Evolutionary conservation across 2,113 vertebrate genomes (phyloP).

Genomic region (Ellobius talpinus): DNA sequence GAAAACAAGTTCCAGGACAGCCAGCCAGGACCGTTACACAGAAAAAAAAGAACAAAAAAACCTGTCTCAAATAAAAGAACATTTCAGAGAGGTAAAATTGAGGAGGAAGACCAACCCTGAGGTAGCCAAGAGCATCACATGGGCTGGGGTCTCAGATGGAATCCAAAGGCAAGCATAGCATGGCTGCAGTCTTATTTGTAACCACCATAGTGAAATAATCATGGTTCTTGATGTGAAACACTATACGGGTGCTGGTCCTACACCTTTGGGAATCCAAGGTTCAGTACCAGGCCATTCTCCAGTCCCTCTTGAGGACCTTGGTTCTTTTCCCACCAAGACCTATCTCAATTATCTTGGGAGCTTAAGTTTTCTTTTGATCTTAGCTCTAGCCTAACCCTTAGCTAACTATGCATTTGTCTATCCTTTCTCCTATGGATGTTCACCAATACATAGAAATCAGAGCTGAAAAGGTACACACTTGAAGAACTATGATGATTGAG

Average conservation of each 20-base stretch:
- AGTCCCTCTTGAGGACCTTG: background rate
- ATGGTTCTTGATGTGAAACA: background rate
- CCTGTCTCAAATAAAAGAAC: no score
- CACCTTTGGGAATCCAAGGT: background rate
- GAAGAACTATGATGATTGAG: background rate
- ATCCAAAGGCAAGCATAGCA: background rate
- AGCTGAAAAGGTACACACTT: background rate
- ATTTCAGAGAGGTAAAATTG: background rate
- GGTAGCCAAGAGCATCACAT: background rate
- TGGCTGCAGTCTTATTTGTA: background rate
- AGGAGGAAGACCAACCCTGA: background rate
- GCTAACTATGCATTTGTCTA: background rate
- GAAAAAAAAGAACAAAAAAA: no score
- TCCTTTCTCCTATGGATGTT: background rate
- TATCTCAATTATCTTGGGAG: background rate
- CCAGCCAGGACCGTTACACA: no score
- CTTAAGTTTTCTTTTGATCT: background rate
- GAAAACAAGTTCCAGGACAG: no score
- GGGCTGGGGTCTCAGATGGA: background rate
- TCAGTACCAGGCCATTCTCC: background rate
- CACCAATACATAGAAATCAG: background rate
- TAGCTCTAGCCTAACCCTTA: no score
- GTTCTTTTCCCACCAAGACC: background rate
- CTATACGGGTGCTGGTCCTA: background rate
- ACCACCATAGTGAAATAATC: background rate